Conservation (phyloP, 1,140 invertebrate species). For the Trachelipus rathkii region DNA sequence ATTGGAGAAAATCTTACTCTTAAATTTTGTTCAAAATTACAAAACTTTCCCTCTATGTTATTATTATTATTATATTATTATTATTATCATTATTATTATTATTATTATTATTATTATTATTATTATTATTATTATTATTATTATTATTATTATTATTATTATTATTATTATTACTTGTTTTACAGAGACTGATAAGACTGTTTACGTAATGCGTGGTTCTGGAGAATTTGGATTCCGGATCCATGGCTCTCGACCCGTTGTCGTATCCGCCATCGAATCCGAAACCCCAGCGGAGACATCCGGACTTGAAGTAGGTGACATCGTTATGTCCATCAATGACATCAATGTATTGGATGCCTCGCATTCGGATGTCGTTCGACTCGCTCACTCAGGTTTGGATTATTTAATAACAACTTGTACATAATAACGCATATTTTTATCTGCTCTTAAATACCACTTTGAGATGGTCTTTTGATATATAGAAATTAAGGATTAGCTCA, state of each 20-base stretch:
- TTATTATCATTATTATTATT: background rate
- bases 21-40: too few species aligned
- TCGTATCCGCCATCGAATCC: constrained; percentile 89
- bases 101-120: constrained; percentile 9
- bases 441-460: too few species aligned
- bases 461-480: too few species aligned
- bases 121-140: constrained; percentile 5
- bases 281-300: constrained; percentile 58
- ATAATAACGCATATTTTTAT: too few species aligned
- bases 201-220: constrained; percentile 71
- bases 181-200: constrained; percentile 79
- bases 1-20: background rate
- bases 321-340: constrained; percentile 86
- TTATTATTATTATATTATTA: constrained; percentile 11
- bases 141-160: constrained; percentile 10
- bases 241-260: constrained; percentile 88
- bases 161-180: constrained; percentile 34
- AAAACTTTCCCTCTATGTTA: too few species aligned
- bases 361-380: constrained; percentile 90
- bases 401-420: too few species aligned
- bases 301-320: constrained; percentile 88
- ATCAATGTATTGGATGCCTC: constrained; percentile 83
- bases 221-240: constrained; percentile 94
- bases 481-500: too few species aligned
- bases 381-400: constrained; percentile 76